Conservation (phyloP, 2,888 invertebrate genomes). For the Siphonodentalium dalli region DNA sequence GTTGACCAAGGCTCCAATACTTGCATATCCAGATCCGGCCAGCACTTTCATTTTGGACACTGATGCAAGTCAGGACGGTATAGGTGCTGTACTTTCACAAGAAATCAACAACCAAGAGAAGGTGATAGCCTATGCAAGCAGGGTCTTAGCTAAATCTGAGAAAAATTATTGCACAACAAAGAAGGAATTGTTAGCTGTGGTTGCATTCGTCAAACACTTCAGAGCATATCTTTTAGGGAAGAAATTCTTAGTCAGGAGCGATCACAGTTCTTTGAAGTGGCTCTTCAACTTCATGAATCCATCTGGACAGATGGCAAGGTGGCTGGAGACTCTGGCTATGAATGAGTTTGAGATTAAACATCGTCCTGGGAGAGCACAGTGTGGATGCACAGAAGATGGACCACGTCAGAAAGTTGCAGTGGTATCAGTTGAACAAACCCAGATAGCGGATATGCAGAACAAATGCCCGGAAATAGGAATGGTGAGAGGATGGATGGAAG, state of each 20-base stretch:
- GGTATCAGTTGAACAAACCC: not conserved
- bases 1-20: constrained; percentile 13
- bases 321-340: constrained; percentile 16
- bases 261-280: constrained; percentile 25
- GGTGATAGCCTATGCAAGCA: constrained; percentile 16
- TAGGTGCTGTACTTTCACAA: constrained; percentile 14
- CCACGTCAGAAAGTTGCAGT: too few relatives aligned
- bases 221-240: constrained; percentile 29
- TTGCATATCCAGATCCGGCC: constrained; percentile 11
- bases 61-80: constrained; percentile 13
- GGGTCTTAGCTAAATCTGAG: constrained; percentile 17
- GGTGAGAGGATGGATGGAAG: constrained; percentile 16
- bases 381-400: too few relatives aligned
- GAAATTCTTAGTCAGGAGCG: constrained; percentile 22
- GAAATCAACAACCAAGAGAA: constrained; percentile 15
- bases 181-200: constrained; percentile 21
- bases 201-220: constrained; percentile 23
- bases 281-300: constrained; percentile 19
- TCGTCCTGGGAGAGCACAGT: constrained; percentile 18
- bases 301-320: constrained; percentile 23
- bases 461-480: not conserved
- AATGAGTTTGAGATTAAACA: constrained; percentile 16
- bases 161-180: constrained; percentile 18
- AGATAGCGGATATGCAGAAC: constrained; percentile 7
- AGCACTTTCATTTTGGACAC: constrained; percentile 8